Evolutionary conservation across 2,797 vertebrate genomes (phyloP), one percentile per base, ranked within the genome.

Genomic region (Cossypha dichroa): DNA sequence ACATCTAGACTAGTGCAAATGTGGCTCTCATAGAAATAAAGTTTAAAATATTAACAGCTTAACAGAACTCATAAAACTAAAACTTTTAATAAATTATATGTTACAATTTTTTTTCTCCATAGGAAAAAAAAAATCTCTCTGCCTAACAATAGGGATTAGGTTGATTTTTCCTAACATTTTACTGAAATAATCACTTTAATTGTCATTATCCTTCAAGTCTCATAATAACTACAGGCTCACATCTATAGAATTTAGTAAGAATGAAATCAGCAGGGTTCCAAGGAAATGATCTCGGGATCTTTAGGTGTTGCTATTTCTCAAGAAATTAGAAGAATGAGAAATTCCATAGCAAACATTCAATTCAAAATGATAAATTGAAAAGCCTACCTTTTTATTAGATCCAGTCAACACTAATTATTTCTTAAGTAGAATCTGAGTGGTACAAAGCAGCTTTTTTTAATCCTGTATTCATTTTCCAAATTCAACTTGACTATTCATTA

Each of bases 101-200:
- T 45, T 49, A 7, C 0, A 16, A 49, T 23, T 31, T 64, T 43
- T 49, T 59, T 36, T 25, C 45, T 36, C 17, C 40, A 73, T 12
- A 28, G 10, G 21, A 69, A 67, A 68, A 56, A 56, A 58, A 59
- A 41, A 23, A 21, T 18, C 63, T 66, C 15, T 78, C 67, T 4
- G 1, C 28, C 55, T 69, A 87, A 59, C 36, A 46, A 22, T 20
- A 73, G n/a, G 74, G 74, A 91, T 92, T 92, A 88, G 33, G 59
- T 76, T 83, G 59, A 81, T 95, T 95, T 95, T 96, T 84, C 66
- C 81, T 78, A 88, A 73, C 73, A 55, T 60, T 78, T 81, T 72
- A 46, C 43, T 88, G 83, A 90, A 94, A 62, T 88, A 96, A 95
- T 96, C 29, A 63, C 29, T 72, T 92, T 75, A 90, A 94, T 90